Evolutionary conservation across 2,888 invertebrate species (phyloP).

Genomic region (Sericinus montela): DNA sequence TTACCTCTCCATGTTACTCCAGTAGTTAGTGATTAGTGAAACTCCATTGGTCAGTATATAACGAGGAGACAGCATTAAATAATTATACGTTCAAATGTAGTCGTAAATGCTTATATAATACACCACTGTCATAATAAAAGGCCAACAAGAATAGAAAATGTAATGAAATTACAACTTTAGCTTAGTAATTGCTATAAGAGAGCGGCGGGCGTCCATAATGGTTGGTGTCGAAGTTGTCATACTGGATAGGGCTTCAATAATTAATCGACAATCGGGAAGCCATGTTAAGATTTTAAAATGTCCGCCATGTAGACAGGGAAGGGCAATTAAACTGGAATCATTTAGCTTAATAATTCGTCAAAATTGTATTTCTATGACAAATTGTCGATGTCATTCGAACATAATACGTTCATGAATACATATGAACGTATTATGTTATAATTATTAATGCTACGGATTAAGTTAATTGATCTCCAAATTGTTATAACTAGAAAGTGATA

Average conservation of each 20-base stretch:
- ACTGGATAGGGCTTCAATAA: slow-evolving; percentile 27
- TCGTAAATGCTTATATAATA: slow-evolving; percentile 14
- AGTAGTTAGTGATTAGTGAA: no score
- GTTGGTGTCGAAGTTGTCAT: slow-evolving; percentile 4
- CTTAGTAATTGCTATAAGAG: slow-evolving; percentile 23
- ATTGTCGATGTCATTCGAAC: neutral
- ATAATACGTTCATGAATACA: neutral
- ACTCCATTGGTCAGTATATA: neutral
- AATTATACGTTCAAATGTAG: slow-evolving; percentile 9
- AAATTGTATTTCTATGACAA: neutral
- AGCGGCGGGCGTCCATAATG: slow-evolving; percentile 8
- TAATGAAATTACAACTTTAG: slow-evolving; percentile 21
- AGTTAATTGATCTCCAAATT: no score
- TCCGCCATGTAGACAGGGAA: slow-evolving; percentile 19
- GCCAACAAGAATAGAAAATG: slow-evolving; percentile 17
- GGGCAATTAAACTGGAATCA: slow-evolving; percentile 14
- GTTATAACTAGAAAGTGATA: no score
- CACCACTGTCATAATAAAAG: slow-evolving; percentile 21
- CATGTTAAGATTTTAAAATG: slow-evolving; percentile 30
- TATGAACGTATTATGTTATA: no score
- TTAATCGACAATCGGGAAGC: slow-evolving; percentile 25
- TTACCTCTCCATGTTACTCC: no score
- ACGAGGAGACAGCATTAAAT: slow-evolving; percentile 1
- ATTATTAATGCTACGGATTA: no score
- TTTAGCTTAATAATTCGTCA: slow-evolving; percentile 3